Base-by-base conservation (phyloP, 2,888 invertebrate species). In the Apeira syringaria region DNA sequence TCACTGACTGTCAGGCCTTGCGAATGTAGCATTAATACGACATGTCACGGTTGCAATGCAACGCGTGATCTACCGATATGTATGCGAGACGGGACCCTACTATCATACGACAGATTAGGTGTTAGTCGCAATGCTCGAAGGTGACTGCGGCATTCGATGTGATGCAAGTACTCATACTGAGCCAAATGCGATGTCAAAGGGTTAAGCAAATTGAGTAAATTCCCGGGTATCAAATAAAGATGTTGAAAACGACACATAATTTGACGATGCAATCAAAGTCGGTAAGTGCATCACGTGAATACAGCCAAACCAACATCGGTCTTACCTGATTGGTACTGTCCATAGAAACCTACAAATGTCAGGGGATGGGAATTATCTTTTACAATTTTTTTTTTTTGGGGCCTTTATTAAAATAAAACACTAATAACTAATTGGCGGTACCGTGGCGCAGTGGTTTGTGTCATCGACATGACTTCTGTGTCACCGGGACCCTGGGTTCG, bases 11-110 rank as follows among this genome's bases (percentile, higher is more conserved):
- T 60, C 63, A 61, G 57, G 56, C 55, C 61, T 66, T 68, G 67
- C 76, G 68, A 74, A 76, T 73, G 61, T 63, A 65, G 64, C 64
- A 74, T 77, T 74, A 69, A 74, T 74, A 64, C 63, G 61, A 59
- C 70, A 57, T 67, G 69, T 75, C 80, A 77, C 75, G 76, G 60
- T 36, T 46, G 50, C 44, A 29, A 29, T 68, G 80, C 80, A 76
- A 70, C 74, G 78, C 79, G 77, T 77, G 77, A 80, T 62, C 73
- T 69, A 68, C 65, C 62, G 48, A 71, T 85, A 72, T 71, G 77
- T 85, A 85, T 85, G 80, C 83, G 60, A 47, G 48, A 44, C 54
- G 68, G 60, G 47, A 25, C 27, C 15, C 34, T 45, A 11, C 12
- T 11, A 11, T 15, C 6, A 20, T 12, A 8, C 13, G 1, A 22